phyloP scores from a whole-genome alignment of 2,888 invertebrate genomes.

The Ceramica pisi region DNA sequence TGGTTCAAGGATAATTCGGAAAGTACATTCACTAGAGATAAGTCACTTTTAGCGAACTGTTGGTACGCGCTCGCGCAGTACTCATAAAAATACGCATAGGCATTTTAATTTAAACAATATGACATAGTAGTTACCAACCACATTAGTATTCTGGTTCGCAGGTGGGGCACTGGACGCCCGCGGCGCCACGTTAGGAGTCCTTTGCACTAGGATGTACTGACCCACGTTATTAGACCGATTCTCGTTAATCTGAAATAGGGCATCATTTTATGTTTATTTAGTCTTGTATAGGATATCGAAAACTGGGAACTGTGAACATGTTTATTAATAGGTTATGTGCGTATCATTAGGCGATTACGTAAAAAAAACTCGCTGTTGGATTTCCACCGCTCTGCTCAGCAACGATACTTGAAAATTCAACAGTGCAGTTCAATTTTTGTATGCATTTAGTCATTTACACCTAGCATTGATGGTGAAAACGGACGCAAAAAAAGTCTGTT shows the following conservation, averaged over 20 bases:
- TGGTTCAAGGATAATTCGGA: no score
- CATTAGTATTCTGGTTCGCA: slow-evolving; percentile 91
- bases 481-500: not conserved
- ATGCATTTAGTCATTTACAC: no score
- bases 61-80: no score
- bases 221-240: slow-evolving; percentile 92
- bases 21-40: not conserved
- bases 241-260: slow-evolving; percentile 89
- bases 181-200: slow-evolving; percentile 93
- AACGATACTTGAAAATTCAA: no score
- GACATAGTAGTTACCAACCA: slow-evolving; percentile 74
- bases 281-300: not conserved
- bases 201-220: slow-evolving; percentile 95
- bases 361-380: no score
- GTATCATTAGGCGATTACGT: no score
- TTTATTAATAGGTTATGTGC: not conserved
- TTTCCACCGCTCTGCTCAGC: no score
- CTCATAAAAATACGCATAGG: not conserved
- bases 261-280: not conserved
- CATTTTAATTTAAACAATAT: not conserved
- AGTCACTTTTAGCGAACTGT: not conserved
- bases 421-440: no score
- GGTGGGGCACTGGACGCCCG: slow-evolving; percentile 97
- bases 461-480: not conserved
- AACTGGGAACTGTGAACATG: no score